These are phyloP conservation scores for Tokudaia tokunoshimensis DNA, from an alignment of 2,797 vertebrate genomes.

Conservation along the genomic window DNA sequence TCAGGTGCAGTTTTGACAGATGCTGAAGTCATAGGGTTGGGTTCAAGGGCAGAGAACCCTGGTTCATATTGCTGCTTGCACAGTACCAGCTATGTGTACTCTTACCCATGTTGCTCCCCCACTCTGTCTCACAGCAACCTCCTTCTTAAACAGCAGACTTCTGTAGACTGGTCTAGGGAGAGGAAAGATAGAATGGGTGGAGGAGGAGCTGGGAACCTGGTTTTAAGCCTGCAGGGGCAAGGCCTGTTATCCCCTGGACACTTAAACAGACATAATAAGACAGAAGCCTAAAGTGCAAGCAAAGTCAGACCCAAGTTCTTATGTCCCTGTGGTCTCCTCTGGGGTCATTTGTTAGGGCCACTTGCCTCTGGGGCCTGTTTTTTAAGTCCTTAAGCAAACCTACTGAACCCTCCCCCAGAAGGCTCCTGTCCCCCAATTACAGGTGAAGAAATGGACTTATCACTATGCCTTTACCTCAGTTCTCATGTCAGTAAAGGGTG, in stretches of 20 bases:
- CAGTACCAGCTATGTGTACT: not conserved
- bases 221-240: not conserved
- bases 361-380: not conserved
- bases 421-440: not conserved
- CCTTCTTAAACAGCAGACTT: not conserved
- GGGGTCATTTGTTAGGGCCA: not conserved
- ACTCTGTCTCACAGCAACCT: not conserved
- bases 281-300: not conserved
- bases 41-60: not conserved
- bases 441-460: not conserved
- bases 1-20: not conserved
- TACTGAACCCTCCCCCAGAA: not conserved
- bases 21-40: not conserved
- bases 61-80: not conserved
- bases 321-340: not conserved
- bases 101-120: not conserved
- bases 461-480: not conserved
- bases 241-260: not conserved
- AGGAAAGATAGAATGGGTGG: rapidly evolving
- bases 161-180: not conserved
- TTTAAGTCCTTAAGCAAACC: not conserved
- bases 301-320: not conserved
- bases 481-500: not conserved
- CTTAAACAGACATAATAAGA: no score
- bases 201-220: no score